Base-by-base conservation (phyloP, 2,113 vertebrate genomes). In the Murina feae region DNA sequence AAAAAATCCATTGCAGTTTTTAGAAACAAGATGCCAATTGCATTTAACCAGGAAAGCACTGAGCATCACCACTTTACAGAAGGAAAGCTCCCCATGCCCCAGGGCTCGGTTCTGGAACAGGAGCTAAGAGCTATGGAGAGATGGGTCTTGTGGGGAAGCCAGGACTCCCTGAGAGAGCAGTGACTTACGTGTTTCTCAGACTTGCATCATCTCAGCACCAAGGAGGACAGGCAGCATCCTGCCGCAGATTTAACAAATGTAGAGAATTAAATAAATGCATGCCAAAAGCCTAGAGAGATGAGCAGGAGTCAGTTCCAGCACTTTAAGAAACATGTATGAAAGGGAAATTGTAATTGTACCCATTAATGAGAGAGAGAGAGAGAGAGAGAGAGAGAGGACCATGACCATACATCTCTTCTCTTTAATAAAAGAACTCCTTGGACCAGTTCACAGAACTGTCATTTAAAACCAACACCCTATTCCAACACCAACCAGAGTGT, bases 1-100 rank as follows among this genome's bases (percentile, higher is more conserved):
- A 87, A 97, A 97, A 97, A 96, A 95, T 93, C 90, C 92, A 94
- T 84, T 2, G 69, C n/a, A 6, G 7, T 44, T 91, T 81, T 94
- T 75, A 91, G 95, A 83, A 91, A 91, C 14, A 14, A 84, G 84
- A 75, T 65, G 9, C 76, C 94, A 55, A 93, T 82, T 92, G 89
- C 42, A 44, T 86, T 93, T 90, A 60, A 32, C 58, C 44, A 72
- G 49, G 55, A 95, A 94, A 91, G 88, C 37, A 53, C 75, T 91
- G 83, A 82, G 42, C 42, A 47, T 49, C 94, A 96, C 78, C 58
- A 66, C n/a, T n/a, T n/a, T n/a, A n/a, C 53, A 68, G 44, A 86
- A 86, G 28, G 60, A 63, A 28, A 86, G 78, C 25, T 78, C 76
- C 47, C 81, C 42, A 39, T 28, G 17, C 39, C 20, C 23, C 55